Conservation (phyloP, 2,797 vertebrate genomes). For the Gastrophryne carolinensis region DNA sequence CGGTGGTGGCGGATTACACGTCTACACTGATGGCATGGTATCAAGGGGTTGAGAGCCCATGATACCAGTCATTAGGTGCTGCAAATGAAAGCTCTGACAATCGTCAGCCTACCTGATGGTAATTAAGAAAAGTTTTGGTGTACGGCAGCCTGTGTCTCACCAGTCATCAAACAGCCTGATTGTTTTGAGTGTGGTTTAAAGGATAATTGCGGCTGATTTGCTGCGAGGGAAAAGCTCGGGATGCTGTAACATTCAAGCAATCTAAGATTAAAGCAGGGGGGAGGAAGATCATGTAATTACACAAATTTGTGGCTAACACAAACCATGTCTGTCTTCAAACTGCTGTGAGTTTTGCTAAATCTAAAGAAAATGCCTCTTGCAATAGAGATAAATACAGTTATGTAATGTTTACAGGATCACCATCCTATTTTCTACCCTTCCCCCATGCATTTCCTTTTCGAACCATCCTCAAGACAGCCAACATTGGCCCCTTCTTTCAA, state of each 20-base stretch:
- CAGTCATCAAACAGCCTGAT: conserved; percentile 30
- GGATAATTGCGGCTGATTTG: conserved; percentile 47
- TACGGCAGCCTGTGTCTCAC: neutral
- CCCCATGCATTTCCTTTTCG: no score
- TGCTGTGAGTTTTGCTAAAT: no score
- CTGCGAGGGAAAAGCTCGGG: conserved; percentile 2
- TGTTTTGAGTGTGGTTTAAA: conserved; percentile 33
- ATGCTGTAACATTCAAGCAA: neutral
- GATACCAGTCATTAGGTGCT: conserved; percentile 23
- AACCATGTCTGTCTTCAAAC: no score
- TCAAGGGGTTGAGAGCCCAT: neutral
- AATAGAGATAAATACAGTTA: no score
- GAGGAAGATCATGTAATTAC: conserved; percentile 17
- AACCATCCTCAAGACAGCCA: no score
- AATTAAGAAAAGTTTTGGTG: conserved; percentile 29
- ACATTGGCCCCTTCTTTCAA: no score
- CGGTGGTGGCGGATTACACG: neutral
- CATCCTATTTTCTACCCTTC: no score
- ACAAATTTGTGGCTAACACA: neutral
- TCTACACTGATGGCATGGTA: neutral
- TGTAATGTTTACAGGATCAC: no score
- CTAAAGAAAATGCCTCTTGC: no score
- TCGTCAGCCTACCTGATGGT: neutral
- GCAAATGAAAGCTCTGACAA: conserved; percentile 17
- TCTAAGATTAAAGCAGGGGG: conserved; percentile 29